Evolutionary conservation across 2,113 vertebrate species (phyloP), one percentile per base, ranked within the genome.

Genomic region (Nyctereutes procyonoides): DNA sequence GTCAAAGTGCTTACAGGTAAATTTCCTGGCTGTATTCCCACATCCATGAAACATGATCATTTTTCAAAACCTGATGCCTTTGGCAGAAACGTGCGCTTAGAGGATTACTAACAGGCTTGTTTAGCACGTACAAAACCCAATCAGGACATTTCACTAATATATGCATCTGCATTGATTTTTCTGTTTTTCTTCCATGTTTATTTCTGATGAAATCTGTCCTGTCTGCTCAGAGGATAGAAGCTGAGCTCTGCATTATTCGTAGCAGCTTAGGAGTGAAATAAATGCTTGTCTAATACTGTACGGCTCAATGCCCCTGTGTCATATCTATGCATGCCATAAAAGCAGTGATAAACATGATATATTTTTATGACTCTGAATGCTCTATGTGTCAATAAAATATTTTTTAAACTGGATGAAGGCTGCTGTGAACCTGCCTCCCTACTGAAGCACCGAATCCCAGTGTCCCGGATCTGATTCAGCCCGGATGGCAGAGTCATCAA

Each of bases 341-440:
- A 98, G 24, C 60, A 94, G 93, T 96, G 85, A 98, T 98, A 98
- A 98, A 98, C 76, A 97, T 98, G 98, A 97, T 98, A 80, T 96
- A 97, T 98, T 98, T 98, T 98, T 98, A 98, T 98, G 98, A 74
- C 94, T 79, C 71, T 84, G 96, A 98, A 98, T 95, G 77, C 96
- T 98, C 85, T 91, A 3, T 76, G 74, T 97, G 95, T 97, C 97
- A 96, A 92, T 98, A 97, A 97, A 88, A 85, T 95, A 88, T 98
- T 97, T 98, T 95, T 98, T 98, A 94, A 97, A 43, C 71, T 97
- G 86, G 51, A 96, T 97, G 86, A 97, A 28, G 60, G 13, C 84
- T 97, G 53, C 87, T 93, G 74, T 96, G 79, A 98, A 63, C 86
- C 92, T 92, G 0, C 94, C 56, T 90, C n/a, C 32, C 43, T 38